These are phyloP conservation scores for Sebastes hubbsi DNA, from an alignment of 2,797 vertebrate species.

Conservation along the genomic window DNA sequence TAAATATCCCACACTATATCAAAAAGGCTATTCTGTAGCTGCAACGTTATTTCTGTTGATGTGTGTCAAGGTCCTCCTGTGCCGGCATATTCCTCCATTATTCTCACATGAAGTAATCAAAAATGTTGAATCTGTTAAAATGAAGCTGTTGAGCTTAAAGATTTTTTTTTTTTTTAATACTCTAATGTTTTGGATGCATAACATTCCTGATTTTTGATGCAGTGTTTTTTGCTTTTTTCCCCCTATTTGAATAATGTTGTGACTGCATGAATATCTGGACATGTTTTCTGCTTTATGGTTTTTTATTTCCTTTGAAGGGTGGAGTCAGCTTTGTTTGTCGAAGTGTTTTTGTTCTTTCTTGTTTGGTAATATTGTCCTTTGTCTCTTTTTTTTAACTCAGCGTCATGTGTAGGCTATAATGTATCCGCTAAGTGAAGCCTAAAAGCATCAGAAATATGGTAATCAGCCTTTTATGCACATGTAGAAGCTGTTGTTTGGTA, in stretches of 20 bases:
- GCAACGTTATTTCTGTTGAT: slow-evolving; percentile 11
- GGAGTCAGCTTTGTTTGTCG: slow-evolving; percentile 30
- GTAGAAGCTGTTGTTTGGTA: slow-evolving; percentile 70
- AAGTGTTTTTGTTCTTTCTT: slow-evolving; percentile 20
- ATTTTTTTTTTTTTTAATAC: slow-evolving; percentile 5
- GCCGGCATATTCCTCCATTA: slow-evolving; percentile 5
- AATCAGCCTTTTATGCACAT: slow-evolving; percentile 67
- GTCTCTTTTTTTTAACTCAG: slow-evolving; percentile 29
- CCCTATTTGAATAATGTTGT: slow-evolving; percentile 34
- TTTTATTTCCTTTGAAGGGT: slow-evolving; percentile 14
- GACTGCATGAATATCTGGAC: slow-evolving; percentile 59
- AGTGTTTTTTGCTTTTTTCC: not conserved
- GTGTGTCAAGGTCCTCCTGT: slow-evolving; percentile 34
- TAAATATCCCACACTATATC: not conserved
- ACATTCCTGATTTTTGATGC: slow-evolving; percentile 20
- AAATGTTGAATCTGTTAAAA: slow-evolving; percentile 7
- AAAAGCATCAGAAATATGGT: slow-evolving; percentile 57
- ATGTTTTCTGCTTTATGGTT: slow-evolving; percentile 12
- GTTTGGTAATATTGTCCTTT: slow-evolving; percentile 54
- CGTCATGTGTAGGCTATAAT: slow-evolving; percentile 37
- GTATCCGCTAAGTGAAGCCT: slow-evolving; percentile 56
- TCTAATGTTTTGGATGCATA: slow-evolving; percentile 26
- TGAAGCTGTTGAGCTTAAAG: slow-evolving; percentile 12
- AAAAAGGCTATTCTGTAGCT: slow-evolving; percentile 25
- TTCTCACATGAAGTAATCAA: slow-evolving; percentile 10